Evolutionary conservation across 2,888 invertebrate species (phyloP).

Genomic region (Sipha maydis): DNA sequence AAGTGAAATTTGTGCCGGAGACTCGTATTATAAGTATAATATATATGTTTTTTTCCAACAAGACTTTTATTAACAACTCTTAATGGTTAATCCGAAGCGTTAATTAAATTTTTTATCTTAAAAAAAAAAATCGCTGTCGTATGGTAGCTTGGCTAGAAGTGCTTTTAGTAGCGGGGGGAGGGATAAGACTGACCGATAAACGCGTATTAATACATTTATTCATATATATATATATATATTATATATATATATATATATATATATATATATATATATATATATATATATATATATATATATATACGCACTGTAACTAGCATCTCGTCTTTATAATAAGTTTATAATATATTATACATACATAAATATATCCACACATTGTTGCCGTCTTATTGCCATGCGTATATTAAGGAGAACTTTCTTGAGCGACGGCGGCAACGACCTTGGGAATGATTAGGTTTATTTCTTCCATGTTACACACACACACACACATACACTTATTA

Average conservation of each 20-base stretch:
- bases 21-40: slow-evolving; percentile 15
- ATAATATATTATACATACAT: slow-evolving; percentile 20
- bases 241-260: neutral
- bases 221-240: neutral
- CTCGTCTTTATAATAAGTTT: neutral
- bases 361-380: slow-evolving; percentile 8
- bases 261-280: neutral
- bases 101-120: neutral
- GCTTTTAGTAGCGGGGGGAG: neutral
- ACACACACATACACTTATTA: too few species aligned
- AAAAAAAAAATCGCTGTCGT: neutral
- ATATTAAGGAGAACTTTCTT: slow-evolving; percentile 52
- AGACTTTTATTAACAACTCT: neutral
- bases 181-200: neutral
- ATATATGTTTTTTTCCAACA: neutral
- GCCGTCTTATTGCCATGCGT: slow-evolving; percentile 18
- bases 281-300: neutral
- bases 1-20: slow-evolving; percentile 29
- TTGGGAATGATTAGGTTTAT: slow-evolving; percentile 53
- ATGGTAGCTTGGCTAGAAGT: neutral
- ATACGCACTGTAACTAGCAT: slow-evolving; percentile 2
- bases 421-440: slow-evolving; percentile 36
- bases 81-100: slow-evolving; percentile 7
- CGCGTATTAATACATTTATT: neutral
- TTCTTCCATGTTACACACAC: slow-evolving; percentile 17